Percentiles rank a stretch among this genome's conserved stretches.
These are phyloP conservation scores for Odiellus spinosus DNA, from an alignment of 2,888 invertebrate genomes.

Conservation along the genomic window DNA sequence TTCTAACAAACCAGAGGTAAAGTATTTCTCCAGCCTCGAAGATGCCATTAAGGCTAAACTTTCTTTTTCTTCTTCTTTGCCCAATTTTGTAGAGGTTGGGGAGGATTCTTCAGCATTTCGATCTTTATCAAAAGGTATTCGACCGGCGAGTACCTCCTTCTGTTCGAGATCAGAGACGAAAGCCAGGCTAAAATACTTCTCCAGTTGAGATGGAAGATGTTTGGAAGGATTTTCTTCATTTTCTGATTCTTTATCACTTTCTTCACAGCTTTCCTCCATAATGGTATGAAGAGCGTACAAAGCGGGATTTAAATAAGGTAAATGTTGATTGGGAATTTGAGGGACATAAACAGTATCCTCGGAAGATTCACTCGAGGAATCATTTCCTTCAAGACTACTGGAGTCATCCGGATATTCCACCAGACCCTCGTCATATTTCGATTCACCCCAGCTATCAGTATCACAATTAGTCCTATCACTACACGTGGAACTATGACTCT, in stretches of 20 bases:
- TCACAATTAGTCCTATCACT: background rate
- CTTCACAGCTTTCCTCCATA: slow-evolving; percentile 85
- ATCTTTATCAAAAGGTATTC: slow-evolving; percentile 3
- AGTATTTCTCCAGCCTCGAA: slow-evolving; percentile 74
- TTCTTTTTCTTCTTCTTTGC: slow-evolving; percentile 55
- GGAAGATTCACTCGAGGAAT: background rate
- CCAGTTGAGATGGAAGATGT: slow-evolving; percentile 52
- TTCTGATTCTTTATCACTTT: slow-evolving; percentile 42
- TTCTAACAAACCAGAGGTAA: slow-evolving; percentile 30
- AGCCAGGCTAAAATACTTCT: slow-evolving; percentile 78
- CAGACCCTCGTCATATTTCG: slow-evolving; percentile 6
- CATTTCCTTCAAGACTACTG: background rate
- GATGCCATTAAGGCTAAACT: slow-evolving; percentile 54
- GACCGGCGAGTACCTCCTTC: slow-evolving; percentile 3
- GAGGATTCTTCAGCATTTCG: slow-evolving; percentile 22
- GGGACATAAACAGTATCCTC: slow-evolving; percentile 1
- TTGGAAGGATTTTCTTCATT: slow-evolving; percentile 20
- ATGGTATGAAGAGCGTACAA: slow-evolving; percentile 85
- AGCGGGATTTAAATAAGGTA: slow-evolving; percentile 10
- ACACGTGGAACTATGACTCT: too few species aligned
- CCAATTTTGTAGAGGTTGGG: slow-evolving; percentile 62
- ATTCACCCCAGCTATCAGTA: slow-evolving; percentile 1
- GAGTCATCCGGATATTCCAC: slow-evolving; percentile 20
- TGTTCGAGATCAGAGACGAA: slow-evolving; percentile 47
- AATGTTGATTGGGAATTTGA: background rate